Conservation (phyloP, 1,140 invertebrate species). For the Sycobia sp. region DNA sequence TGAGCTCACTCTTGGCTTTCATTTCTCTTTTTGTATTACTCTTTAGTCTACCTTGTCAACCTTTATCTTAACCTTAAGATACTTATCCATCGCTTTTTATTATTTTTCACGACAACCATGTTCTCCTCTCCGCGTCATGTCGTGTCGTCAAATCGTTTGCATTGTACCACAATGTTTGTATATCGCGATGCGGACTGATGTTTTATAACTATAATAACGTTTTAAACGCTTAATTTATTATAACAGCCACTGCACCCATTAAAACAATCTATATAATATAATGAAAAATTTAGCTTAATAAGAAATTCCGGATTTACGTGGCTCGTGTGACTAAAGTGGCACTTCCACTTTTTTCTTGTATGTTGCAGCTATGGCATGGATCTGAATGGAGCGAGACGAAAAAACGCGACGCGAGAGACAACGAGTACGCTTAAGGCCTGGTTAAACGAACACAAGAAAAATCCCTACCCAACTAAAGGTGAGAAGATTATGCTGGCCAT, state of each 20-base stretch:
- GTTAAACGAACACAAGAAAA: conserved; percentile 98
- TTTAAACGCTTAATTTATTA: too few species aligned
- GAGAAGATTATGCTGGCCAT: conserved; percentile 99
- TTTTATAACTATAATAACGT: too few species aligned
- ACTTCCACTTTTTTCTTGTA: not conserved
- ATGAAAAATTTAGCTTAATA: too few species aligned
- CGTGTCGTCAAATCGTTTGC: conserved; percentile 6
- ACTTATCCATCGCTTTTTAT: conserved; percentile 19
- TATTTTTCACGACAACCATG: not conserved
- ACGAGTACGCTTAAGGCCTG: conserved; percentile 95
- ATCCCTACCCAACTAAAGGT: conserved; percentile 98
- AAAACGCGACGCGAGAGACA: conserved; percentile 97
- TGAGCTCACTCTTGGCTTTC: too few species aligned
- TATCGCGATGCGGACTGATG: too few species aligned
- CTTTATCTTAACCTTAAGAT: conserved; percentile 26
- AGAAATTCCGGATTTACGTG: too few species aligned
- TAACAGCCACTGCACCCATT: too few species aligned
- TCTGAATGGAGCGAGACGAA: conserved; percentile 86
- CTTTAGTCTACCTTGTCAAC: too few species aligned
- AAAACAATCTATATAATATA: too few species aligned
- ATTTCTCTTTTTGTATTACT: too few species aligned
- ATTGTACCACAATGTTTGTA: too few species aligned
- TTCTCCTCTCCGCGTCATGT: not conserved
- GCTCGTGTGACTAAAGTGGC: not conserved
- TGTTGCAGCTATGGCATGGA: conserved; percentile 86